Base-by-base conservation (phyloP, 1,140 invertebrate species). In the Drosophila pachea region DNA sequence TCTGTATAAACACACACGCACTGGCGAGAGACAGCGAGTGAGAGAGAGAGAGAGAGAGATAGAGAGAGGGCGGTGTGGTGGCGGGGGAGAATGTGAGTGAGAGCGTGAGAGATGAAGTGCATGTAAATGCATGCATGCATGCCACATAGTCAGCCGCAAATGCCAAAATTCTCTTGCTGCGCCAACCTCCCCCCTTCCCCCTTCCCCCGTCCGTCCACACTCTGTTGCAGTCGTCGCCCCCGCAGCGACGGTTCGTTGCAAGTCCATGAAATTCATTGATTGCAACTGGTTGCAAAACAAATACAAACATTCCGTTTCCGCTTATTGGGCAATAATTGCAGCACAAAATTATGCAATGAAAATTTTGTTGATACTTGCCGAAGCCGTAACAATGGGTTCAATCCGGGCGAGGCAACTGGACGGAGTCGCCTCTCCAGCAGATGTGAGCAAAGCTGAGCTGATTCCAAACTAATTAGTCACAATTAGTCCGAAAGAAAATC, bases 311-410 rank as follows among this genome's bases (percentile, higher is more conserved):
- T 72, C 61, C 55, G 36, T 61, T 73, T 60, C 60, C 66, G 60
- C 60, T 68, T 50, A 60, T 66, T 66, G 50, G 63, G 53, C 68
- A 75, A 74, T 78, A 75, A 75, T 69, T 78, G 56, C 12, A 42
- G 54, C 36, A 55, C 55, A 69, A 66, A 63, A 66, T 69, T 69
- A 69, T 65, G 56, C 60, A 59, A 42, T 47, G 31, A 54, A 32
- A 63, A 73, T 47, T 64, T 58, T 53, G 36, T n/a, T 53, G 35
- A 31, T n/a, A 43, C 29, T 55, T 40, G 29, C 48, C 65, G 36
- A 3, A 4, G 5, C 31, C 16, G 1, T 11, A 4, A 29, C 7
- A 35, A 5, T 11, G 6, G 56, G 48, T n/a, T 38, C 36, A n/a
- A 35, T 35, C 22, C 22, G 22, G 22, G 22, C 22, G 22, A 22